A percentile compares a stretch with the other conserved stretches of the same genome.
Evolutionary conservation across 2,797 vertebrate species (phyloP).

Genomic region (Characodon lateralis): DNA sequence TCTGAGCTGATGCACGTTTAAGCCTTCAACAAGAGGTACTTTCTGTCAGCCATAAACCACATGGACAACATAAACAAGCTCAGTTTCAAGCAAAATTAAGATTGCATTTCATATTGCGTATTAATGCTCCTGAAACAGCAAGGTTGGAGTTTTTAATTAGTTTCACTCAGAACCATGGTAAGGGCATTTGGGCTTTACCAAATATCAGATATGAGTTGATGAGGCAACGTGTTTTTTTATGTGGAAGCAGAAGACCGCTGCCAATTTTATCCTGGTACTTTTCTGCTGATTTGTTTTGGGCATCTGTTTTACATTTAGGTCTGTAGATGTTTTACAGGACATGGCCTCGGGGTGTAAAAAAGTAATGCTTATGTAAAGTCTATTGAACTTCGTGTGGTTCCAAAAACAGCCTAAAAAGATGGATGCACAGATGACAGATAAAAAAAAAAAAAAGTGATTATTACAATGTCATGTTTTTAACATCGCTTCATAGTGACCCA

Average conservation of each 20-base stretch:
- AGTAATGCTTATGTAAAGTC: background rate
- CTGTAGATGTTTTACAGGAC: background rate
- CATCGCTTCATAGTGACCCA: background rate
- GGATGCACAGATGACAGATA: background rate
- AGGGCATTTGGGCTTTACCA: background rate
- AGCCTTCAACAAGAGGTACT: constrained; percentile 49
- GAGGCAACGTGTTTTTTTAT: background rate
- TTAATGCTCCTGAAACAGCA: constrained; percentile 19
- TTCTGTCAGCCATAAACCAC: constrained; percentile 30
- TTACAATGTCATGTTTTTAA: background rate
- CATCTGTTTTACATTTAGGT: background rate
- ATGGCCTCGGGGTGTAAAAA: background rate
- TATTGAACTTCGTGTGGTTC: background rate
- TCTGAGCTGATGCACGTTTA: constrained; percentile 43
- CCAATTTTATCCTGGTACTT: background rate
- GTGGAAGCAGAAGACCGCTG: background rate
- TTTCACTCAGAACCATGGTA: background rate
- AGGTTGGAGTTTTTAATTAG: constrained; percentile 11
- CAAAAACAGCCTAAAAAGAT: background rate
- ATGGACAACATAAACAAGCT: constrained; percentile 33
- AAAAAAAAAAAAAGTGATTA: background rate
- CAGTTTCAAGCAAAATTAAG: constrained; percentile 11
- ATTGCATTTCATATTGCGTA: constrained; percentile 9
- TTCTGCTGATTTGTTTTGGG: background rate
- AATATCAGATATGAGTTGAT: background rate